These are phyloP conservation scores for Lytechinus variegatus DNA, from an alignment of 35 echinoderm and acorn worm species.

Conservation along the genomic window DNA sequence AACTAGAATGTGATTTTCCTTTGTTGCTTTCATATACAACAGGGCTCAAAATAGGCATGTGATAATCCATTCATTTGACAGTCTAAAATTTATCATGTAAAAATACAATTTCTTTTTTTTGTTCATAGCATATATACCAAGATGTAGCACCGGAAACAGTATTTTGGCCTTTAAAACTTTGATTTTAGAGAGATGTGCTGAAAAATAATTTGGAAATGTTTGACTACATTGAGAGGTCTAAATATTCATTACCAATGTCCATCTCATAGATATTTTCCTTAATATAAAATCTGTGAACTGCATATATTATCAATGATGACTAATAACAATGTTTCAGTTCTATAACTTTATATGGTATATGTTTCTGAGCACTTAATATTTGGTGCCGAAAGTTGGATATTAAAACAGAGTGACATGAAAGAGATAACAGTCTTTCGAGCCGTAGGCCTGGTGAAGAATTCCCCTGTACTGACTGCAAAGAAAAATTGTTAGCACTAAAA, in stretches of 20 bases:
- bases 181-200: neutral
- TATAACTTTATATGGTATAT: too few relatives aligned
- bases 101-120: neutral
- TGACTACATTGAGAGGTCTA: neutral
- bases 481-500: too few relatives aligned
- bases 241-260: neutral
- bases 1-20: too few relatives aligned
- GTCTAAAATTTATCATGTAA: neutral
- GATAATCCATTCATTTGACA: neutral
- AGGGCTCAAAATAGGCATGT: neutral
- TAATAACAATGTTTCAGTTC: too few relatives aligned
- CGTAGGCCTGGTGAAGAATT: neutral
- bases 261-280: neutral
- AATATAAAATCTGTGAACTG: neutral
- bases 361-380: too few relatives aligned
- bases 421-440: neutral
- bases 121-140: neutral
- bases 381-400: too few relatives aligned
- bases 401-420: neutral
- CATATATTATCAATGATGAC: neutral
- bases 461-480: too few relatives aligned
- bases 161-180: neutral
- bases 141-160: neutral
- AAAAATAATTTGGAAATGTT: neutral
- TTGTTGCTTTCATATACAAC: too few relatives aligned